A percentile compares a stretch with the other conserved stretches of the same genome.
phyloP scores from a whole-genome alignment of 2,888 invertebrate genomes.

The Drosophila peninsularis region DNA sequence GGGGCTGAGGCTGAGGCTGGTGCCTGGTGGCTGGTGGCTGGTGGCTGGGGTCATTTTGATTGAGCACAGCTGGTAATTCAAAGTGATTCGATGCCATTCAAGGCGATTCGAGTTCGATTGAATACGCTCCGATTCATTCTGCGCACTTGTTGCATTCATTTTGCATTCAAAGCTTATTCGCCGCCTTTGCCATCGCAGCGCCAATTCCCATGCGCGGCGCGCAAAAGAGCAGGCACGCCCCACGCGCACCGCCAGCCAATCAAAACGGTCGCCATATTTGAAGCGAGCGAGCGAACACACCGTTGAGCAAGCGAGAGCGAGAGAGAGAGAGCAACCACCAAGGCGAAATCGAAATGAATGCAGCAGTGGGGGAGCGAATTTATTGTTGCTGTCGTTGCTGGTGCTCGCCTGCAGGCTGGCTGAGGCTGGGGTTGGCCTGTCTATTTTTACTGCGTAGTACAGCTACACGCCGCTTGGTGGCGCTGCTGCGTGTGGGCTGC shows the following conservation, averaged over 20 bases:
- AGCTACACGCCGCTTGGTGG: conserved; percentile 60
- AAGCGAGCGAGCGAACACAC: conserved; percentile 59
- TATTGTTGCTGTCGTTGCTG: conserved; percentile 30
- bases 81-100: conserved; percentile 57
- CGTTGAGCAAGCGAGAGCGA: conserved; percentile 23
- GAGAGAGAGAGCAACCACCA: conserved; percentile 39
- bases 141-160: conserved; percentile 68
- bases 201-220: conserved; percentile 42
- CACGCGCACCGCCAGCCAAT: conserved; percentile 53
- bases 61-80: conserved; percentile 58
- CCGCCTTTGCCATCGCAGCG: conserved; percentile 19
- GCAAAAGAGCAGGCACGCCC: conserved; percentile 36
- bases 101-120: conserved; percentile 43
- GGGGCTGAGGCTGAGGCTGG: conserved; percentile 13
- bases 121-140: conserved; percentile 39
- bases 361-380: conserved; percentile 53
- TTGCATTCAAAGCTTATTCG: conserved; percentile 44
- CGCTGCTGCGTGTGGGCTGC: conserved; percentile 46
- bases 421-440: conserved; percentile 41
- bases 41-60: conserved; percentile 49
- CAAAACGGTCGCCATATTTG: conserved; percentile 70
- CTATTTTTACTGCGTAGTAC: conserved; percentile 54
- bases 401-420: conserved; percentile 44
- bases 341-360: conserved; percentile 52
- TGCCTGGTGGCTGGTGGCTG: neutral